These are phyloP conservation scores for Sisor rabdophorus DNA, from an alignment of 2,113 vertebrate species.

Conservation along the genomic window DNA sequence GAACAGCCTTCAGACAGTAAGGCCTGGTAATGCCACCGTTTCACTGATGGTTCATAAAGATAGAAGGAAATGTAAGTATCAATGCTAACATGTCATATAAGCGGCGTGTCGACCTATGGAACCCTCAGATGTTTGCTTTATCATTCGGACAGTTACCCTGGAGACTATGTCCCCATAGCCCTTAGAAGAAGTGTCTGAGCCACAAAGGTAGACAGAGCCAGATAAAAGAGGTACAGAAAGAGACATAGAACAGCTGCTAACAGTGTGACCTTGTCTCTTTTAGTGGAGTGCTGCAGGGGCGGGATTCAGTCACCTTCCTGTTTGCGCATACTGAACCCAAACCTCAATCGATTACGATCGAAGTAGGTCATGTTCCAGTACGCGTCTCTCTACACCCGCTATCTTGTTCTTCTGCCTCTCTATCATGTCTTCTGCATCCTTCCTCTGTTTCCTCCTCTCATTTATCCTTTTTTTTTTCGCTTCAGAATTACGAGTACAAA, in stretches of 20 bases:
- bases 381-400: conserved; percentile 19
- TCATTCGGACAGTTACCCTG: conserved; percentile 26
- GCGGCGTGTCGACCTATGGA: conserved; percentile 11
- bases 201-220: not conserved
- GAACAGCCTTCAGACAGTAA: not conserved
- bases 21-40: not conserved
- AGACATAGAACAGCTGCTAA: conserved; percentile 13
- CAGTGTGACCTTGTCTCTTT: conserved; percentile 46
- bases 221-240: too few species aligned
- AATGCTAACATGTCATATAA: not conserved
- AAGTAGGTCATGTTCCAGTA: conserved; percentile 50
- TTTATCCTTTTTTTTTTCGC: not conserved
- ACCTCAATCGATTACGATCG: conserved; percentile 46
- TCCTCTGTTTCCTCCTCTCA: not conserved
- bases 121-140: conserved; percentile 30
- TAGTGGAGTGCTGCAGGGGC: conserved; percentile 28
- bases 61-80: not conserved
- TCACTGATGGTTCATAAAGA: not conserved
- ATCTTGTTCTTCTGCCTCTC: conserved; percentile 3
- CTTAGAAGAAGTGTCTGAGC: conserved; percentile 2
- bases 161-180: conserved; percentile 22
- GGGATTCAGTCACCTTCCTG: conserved; percentile 30
- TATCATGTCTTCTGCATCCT: not conserved
- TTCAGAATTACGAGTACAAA: conserved; percentile 6
- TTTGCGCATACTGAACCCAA: conserved; percentile 45